Evolutionary conservation across 2,888 invertebrate genomes (phyloP).

Genomic region (Caenorhabditis sinica): DNA sequence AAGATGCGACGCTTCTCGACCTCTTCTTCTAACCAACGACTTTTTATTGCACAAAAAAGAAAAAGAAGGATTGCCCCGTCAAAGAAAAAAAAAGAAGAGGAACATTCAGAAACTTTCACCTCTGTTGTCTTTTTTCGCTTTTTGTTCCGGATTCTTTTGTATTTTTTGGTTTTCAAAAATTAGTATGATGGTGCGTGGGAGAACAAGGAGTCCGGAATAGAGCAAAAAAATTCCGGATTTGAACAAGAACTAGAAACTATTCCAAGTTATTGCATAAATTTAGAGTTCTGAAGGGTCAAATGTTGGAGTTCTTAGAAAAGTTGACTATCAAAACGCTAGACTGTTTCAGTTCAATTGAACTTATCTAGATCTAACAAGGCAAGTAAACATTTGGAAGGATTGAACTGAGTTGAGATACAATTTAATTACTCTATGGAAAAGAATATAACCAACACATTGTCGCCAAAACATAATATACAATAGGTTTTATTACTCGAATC

Average conservation of each 20-base stretch:
- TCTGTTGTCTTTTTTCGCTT: conserved; percentile 21
- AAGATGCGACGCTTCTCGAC: conserved; percentile 61
- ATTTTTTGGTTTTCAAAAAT: conserved; percentile 24
- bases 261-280: no score
- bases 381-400: no score
- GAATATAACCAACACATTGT: background rate
- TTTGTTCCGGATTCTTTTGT: conserved; percentile 27
- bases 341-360: no score
- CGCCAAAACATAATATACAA: conserved; percentile 7
- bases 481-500: background rate
- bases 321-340: no score
- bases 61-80: conserved; percentile 15
- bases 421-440: conserved; percentile 8
- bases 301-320: no score
- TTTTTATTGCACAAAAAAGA: conserved; percentile 60
- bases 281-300: no score
- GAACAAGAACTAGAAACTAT: background rate
- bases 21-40: conserved; percentile 44
- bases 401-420: background rate
- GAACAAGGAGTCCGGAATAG: background rate
- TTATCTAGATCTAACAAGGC: no score
- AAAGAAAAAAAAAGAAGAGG: conserved; percentile 13
- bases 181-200: conserved; percentile 7
- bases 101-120: conserved; percentile 43
- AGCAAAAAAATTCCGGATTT: background rate